These are phyloP conservation scores for Takifugu rubripes DNA, from an alignment of 2,797 vertebrate genomes.

Conservation along the genomic window DNA sequence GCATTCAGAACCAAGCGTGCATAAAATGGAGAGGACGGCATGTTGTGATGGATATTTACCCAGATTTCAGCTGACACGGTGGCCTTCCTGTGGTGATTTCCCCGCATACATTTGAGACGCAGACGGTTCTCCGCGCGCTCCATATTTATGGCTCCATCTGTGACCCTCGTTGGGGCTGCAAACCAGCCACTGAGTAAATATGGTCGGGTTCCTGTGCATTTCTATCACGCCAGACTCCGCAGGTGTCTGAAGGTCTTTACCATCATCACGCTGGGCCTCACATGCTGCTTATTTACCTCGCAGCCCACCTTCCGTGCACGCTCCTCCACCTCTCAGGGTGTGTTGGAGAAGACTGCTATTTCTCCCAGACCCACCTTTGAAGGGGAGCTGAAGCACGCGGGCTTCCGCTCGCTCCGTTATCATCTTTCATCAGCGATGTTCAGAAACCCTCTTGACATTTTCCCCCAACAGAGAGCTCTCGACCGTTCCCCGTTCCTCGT, in stretches of 20 bases:
- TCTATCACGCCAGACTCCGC: constrained; percentile 11
- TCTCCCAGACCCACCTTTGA: too few relatives aligned
- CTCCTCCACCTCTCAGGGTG: constrained; percentile 64
- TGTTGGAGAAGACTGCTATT: constrained; percentile 79
- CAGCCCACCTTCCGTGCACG: constrained; percentile 13
- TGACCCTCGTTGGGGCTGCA: too few relatives aligned
- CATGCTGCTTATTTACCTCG: constrained; percentile 10
- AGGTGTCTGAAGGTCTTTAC: constrained; percentile 16
- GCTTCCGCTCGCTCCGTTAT: constrained; percentile 42
- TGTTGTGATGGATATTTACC: too few relatives aligned
- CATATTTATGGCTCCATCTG: too few relatives aligned
- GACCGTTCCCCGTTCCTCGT: constrained; percentile 15
- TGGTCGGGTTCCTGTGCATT: background rate
- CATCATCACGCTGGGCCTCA: constrained; percentile 3
- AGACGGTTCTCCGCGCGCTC: too few relatives aligned
- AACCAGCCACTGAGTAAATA: too few relatives aligned
- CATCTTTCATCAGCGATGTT: constrained; percentile 56
- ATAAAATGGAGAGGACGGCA: too few relatives aligned
- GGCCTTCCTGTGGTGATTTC: too few relatives aligned
- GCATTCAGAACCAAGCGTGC: too few relatives aligned
- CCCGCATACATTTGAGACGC: too few relatives aligned
- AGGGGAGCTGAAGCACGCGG: background rate
- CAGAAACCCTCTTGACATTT: constrained; percentile 75
- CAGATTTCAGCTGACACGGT: too few relatives aligned
- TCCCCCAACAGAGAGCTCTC: constrained; percentile 48